Conservation (phyloP, 2,113 vertebrate species). For the Chionis minor region DNA sequence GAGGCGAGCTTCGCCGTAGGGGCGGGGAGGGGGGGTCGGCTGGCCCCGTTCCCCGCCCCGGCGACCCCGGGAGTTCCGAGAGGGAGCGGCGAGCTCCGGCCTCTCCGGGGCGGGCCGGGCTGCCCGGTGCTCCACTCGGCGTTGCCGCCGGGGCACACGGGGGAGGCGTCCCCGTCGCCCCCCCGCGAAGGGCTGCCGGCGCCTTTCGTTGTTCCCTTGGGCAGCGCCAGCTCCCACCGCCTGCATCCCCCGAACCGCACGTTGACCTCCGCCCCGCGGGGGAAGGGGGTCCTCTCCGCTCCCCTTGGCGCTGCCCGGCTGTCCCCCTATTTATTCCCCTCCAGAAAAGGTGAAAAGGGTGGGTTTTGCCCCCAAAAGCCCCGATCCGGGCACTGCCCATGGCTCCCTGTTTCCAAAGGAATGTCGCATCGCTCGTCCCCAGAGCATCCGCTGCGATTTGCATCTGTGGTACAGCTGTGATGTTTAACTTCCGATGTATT, state of each 20-base stretch:
- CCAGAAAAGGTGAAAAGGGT: not conserved
- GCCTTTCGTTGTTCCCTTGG: not conserved
- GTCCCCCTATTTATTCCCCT: not conserved
- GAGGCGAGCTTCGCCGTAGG: not conserved
- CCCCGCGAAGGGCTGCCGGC: rapidly evolving
- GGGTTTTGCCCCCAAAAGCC: not conserved
- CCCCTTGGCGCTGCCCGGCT: not conserved
- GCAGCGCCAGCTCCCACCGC: not conserved
- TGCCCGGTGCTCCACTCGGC: not conserved
- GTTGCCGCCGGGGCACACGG: not conserved
- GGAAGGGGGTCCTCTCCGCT: not conserved
- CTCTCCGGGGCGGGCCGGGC: not conserved
- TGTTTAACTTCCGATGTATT: not conserved
- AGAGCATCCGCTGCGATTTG: not conserved
- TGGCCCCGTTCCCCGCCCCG: not conserved
- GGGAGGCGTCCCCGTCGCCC: no score
- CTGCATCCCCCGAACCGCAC: not conserved
- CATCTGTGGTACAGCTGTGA: not conserved
- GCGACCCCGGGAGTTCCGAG: not conserved
- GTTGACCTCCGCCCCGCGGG: not conserved
- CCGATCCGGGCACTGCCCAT: not conserved
- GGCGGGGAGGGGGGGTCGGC: not conserved
- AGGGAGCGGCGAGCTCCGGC: not conserved
- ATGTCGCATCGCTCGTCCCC: not conserved
- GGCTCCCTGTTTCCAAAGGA: not conserved